A percentile compares a stretch with the other conserved stretches of the same genome.
These are phyloP conservation scores for Galeruca laticollis DNA, from an alignment of 2,888 invertebrate genomes.

Conservation along the genomic window DNA sequence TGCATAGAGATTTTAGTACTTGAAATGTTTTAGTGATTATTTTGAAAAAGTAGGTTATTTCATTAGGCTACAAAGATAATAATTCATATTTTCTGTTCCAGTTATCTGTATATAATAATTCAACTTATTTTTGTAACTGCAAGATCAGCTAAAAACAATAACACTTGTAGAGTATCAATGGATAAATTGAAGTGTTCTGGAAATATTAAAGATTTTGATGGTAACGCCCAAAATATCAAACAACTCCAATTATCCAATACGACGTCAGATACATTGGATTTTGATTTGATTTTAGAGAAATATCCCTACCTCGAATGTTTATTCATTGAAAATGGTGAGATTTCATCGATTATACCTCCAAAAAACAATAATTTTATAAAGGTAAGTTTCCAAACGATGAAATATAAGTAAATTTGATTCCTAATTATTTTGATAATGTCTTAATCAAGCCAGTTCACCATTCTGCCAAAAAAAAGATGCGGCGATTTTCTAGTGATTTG, in stretches of 20 bases:
- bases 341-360: not conserved
- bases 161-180: not conserved
- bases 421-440: too few relatives aligned
- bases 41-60: too few relatives aligned
- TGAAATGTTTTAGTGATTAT: too few relatives aligned
- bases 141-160: not conserved
- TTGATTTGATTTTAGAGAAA: conserved; percentile 41
- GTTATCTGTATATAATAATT: not conserved
- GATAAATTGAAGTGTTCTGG: not conserved
- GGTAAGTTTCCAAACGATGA: conserved; percentile 8
- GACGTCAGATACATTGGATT: conserved; percentile 33
- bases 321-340: conserved; percentile 34
- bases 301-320: conserved; percentile 44
- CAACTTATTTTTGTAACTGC: conserved; percentile 4
- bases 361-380: not conserved
- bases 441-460: too few relatives aligned
- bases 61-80: too few relatives aligned
- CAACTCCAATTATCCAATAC: conserved; percentile 11
- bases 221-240: conserved; percentile 7
- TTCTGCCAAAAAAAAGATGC: too few relatives aligned
- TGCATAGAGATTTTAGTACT: too few relatives aligned
- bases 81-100: not conserved
- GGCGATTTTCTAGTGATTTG: too few relatives aligned
- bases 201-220: not conserved
- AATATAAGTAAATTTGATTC: too few relatives aligned